Evolutionary conservation across 2,797 vertebrate species (phyloP).

Genomic region (Pseudomugil tenellus): DNA sequence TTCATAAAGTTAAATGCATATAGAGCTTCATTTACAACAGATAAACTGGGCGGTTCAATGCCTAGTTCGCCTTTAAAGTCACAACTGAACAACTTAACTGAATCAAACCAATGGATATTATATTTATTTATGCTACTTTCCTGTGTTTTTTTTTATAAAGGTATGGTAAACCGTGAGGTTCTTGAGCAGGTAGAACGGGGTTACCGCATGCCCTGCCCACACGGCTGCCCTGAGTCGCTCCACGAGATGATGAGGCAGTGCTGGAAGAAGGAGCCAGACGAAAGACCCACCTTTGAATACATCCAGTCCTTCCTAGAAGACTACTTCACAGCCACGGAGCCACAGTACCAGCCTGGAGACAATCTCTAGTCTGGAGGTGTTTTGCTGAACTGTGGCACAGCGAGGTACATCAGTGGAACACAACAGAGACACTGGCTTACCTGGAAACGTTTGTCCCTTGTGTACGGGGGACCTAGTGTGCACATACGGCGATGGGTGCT

Average conservation of each 20-base stretch:
- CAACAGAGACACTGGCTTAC: constrained; percentile 30
- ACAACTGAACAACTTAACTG: not conserved
- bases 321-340: constrained; percentile 99
- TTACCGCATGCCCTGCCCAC: constrained; percentile 96
- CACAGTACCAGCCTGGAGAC: constrained; percentile 98
- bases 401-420: constrained; percentile 28
- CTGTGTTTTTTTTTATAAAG: constrained; percentile 66
- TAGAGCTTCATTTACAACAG: no score
- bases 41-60: no score
- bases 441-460: constrained; percentile 32
- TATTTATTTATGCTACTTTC: not conserved
- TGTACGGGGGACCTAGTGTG: constrained; percentile 30
- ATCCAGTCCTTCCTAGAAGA: constrained; percentile 98
- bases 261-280: constrained; percentile 98
- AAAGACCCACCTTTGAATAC: constrained; percentile 97
- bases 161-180: constrained; percentile 97
- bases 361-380: constrained; percentile 86
- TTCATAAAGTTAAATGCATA: not conserved
- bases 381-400: constrained; percentile 8
- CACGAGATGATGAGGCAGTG: constrained; percentile 96
- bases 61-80: not conserved
- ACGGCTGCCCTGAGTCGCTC: constrained; percentile 95
- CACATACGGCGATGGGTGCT: constrained; percentile 36
- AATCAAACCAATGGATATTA: not conserved
- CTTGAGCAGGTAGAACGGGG: constrained; percentile 97